Evolutionary conservation across 1,140 invertebrate species (phyloP).

Genomic region (Drosophila parabipectinata): DNA sequence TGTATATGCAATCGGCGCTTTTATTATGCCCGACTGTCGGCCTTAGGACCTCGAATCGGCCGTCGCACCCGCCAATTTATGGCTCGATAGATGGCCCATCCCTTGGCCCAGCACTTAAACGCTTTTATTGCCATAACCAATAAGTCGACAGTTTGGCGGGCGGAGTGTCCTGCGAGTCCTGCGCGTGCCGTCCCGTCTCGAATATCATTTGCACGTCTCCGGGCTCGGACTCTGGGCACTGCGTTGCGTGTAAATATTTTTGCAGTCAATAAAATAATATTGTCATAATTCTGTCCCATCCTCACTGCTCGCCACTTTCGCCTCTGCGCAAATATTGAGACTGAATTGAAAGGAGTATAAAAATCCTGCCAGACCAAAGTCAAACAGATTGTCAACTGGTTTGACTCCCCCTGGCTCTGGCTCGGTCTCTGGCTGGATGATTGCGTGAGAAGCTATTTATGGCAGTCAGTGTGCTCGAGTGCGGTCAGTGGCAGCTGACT

Average conservation of each 20-base stretch:
- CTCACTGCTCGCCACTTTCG: constrained; percentile 8
- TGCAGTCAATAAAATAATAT: constrained; percentile 82
- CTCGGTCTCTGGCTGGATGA: neutral
- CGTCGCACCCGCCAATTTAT: constrained; percentile 33
- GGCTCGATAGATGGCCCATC: constrained; percentile 25
- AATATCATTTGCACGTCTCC: constrained; percentile 44
- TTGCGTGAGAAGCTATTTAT: constrained; percentile 46
- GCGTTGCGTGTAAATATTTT: constrained; percentile 79
- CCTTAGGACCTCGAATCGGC: constrained; percentile 27
- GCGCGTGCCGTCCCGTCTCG: constrained; percentile 58
- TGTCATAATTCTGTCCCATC: constrained; percentile 60
- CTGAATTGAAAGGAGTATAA: constrained; percentile 71
- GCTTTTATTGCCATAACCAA: constrained; percentile 71
- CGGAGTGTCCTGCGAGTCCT: constrained; percentile 27
- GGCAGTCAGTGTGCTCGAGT: constrained; percentile 42
- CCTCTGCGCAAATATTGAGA: constrained; percentile 70
- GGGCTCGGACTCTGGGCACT: neutral
- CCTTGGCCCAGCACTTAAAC: constrained; percentile 47
- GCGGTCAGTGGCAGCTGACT: constrained; percentile 60
- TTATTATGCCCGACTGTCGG: constrained; percentile 19
- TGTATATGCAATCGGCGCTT: constrained; percentile 16
- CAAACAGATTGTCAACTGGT: constrained; percentile 54
- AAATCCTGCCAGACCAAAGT: constrained; percentile 66
- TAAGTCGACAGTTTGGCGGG: constrained; percentile 55
- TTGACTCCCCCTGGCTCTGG: constrained; percentile 6